Conservation (phyloP, 1,140 invertebrate genomes). For the Aphelenchoides avenae region DNA sequence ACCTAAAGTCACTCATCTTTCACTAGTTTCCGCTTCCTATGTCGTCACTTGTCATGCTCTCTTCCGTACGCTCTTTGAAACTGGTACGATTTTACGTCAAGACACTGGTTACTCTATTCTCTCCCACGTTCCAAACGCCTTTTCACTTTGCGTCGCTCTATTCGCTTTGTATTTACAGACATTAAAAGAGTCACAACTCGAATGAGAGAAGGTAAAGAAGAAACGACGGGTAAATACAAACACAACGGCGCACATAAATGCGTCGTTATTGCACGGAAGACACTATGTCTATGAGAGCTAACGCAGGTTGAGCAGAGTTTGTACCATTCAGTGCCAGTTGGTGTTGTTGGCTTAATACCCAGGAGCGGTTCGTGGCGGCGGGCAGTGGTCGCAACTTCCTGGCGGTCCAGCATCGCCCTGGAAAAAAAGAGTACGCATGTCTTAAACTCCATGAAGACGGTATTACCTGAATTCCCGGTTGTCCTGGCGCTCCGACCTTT, state of each 20-base stretch:
- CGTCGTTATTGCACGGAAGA: background rate
- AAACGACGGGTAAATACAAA: background rate
- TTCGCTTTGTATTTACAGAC: background rate
- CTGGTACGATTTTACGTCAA: too few relatives aligned
- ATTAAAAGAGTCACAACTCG: background rate
- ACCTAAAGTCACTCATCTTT: too few relatives aligned
- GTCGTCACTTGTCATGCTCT: too few relatives aligned
- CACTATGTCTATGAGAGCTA: background rate
- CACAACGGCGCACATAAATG: background rate
- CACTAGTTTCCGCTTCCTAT: too few relatives aligned
- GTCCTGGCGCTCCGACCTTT: slow-evolving; percentile 17
- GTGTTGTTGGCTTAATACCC: slow-evolving; percentile 8
- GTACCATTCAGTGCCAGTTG: background rate
- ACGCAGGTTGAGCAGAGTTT: background rate
- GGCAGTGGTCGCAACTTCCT: slow-evolving; percentile 24
- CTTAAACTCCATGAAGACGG: background rate
- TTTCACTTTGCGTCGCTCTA: too few relatives aligned
- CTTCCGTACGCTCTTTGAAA: too few relatives aligned
- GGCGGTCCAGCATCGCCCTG: slow-evolving; percentile 14
- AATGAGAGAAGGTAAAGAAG: background rate
- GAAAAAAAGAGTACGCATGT: background rate
- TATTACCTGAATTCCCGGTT: slow-evolving; percentile 15
- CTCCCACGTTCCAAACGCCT: too few relatives aligned
- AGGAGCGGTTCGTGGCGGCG: slow-evolving; percentile 16
- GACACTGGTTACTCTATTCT: too few relatives aligned